These are phyloP conservation scores for Meiosimyza platycephala DNA, from an alignment of 2,888 invertebrate genomes.

Conservation along the genomic window DNA sequence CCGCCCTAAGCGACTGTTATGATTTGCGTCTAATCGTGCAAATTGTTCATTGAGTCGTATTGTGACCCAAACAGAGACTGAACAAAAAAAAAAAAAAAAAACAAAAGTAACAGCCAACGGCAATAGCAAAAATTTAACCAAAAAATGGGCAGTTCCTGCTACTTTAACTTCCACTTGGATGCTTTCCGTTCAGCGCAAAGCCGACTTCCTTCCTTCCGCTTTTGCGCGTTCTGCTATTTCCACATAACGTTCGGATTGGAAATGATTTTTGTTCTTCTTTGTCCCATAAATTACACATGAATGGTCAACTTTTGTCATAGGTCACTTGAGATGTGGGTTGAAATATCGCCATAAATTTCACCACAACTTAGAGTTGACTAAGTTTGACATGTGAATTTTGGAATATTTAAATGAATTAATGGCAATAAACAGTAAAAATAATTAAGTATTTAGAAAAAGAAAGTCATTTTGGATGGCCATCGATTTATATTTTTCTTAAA, in stretches of 20 bases:
- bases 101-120: background rate
- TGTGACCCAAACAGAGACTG: background rate
- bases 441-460: background rate
- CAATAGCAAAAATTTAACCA: background rate
- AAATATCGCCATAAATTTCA: too few species aligned
- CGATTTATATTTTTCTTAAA: too few species aligned
- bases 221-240: background rate
- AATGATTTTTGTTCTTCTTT: too few species aligned
- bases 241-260: too few species aligned
- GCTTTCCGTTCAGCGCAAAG: background rate
- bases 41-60: conserved; percentile 22
- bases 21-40: conserved; percentile 47
- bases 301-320: background rate
- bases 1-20: conserved; percentile 50
- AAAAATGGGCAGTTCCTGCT: conserved; percentile 12
- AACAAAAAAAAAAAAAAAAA: background rate
- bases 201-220: conserved; percentile 10
- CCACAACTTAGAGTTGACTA: too few species aligned
- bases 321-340: too few species aligned
- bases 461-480: too few species aligned
- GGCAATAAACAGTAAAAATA: background rate
- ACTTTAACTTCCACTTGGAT: conserved; percentile 1
- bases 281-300: background rate
- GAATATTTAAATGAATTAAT: too few species aligned
- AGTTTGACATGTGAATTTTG: too few species aligned